Conservation (phyloP, 2,797 vertebrate genomes). For the Uromys caudimaculatus region DNA sequence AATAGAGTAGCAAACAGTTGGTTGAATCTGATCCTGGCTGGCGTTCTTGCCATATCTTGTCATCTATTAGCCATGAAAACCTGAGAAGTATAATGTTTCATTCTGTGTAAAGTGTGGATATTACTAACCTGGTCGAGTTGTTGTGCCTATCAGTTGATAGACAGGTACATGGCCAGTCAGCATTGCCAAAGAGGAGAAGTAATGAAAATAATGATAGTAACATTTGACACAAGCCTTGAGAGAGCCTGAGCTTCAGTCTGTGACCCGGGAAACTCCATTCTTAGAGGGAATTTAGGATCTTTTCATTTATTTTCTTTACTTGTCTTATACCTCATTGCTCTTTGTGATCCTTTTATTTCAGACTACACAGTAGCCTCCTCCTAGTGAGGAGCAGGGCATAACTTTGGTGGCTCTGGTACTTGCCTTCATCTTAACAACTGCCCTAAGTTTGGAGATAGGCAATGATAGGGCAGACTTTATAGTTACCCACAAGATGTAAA, state of each 20-base stretch:
- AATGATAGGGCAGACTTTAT: not conserved
- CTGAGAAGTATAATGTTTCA: not conserved
- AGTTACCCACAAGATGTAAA: not conserved
- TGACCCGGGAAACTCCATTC: not conserved
- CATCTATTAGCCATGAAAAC: not conserved
- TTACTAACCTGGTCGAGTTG: not conserved
- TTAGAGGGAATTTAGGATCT: not conserved
- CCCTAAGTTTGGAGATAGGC: not conserved
- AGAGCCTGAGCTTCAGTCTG: not conserved
- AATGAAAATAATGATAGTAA: not conserved
- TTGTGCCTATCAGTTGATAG: not conserved
- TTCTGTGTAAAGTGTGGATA: not conserved
- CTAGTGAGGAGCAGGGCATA: not conserved
- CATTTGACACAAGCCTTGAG: not conserved
- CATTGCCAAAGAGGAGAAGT: no score
- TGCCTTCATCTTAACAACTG: not conserved
- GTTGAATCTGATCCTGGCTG: not conserved
- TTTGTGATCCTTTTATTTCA: not conserved
- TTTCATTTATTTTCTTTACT: not conserved
- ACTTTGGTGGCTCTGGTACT: not conserved
- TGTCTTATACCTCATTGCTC: not conserved
- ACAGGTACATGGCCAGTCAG: not conserved
- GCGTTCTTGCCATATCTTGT: not conserved
- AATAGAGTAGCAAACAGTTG: not conserved
- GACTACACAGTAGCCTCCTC: not conserved